Evolutionary conservation across 2,888 invertebrate species (phyloP), one percentile per base, ranked within the genome.

Genomic region (Andrena marginata): DNA sequence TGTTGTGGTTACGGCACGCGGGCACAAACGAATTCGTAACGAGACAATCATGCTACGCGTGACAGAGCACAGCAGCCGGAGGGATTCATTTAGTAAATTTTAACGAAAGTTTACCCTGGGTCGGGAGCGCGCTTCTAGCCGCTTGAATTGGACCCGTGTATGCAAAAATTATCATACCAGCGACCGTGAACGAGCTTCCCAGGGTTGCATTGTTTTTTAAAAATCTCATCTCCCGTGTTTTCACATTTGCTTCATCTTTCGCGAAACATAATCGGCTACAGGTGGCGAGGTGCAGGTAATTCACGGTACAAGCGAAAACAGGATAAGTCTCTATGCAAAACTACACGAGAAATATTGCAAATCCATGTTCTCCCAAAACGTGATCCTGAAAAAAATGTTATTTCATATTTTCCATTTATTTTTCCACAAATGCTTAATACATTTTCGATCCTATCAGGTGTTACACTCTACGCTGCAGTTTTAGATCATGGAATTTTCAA

Each of bases 31-130:
- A 77, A 80, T 78, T 72, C 65, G 42, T 65, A 67, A 77, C 54
- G 72, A 72, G 65, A 78, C 71, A 80, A 73, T 80, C 54, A 68
- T 73, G 60, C 54, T 8, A 60, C 62, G 48, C 54, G 26, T 48
- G 54, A n/a, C 26, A 26, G 42, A 23, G 8, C 54, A 48, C 67
- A 33, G 29, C 71, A 60, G 20, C 33, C 60, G 42, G n/a, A 16
- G 26, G 31, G 62, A 67, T 78, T 71, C 65, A 67, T 80, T 71
- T 78, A 67, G 42, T 31, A 77, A 67, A 80, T 80, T 80, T 78
- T 59, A 56, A 33, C 80, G 54, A 68, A 78, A 80, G 67, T 80
- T 80, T 77, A 10, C 23, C 35, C 56, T 29, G 29, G n/a, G 6
- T 5, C 35, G 29, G n/a, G 31, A 33, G 16, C 6, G 63, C 48